These are phyloP conservation scores for Percopsis transmontana DNA, from an alignment of 2,113 vertebrate species.

Conservation along the genomic window DNA sequence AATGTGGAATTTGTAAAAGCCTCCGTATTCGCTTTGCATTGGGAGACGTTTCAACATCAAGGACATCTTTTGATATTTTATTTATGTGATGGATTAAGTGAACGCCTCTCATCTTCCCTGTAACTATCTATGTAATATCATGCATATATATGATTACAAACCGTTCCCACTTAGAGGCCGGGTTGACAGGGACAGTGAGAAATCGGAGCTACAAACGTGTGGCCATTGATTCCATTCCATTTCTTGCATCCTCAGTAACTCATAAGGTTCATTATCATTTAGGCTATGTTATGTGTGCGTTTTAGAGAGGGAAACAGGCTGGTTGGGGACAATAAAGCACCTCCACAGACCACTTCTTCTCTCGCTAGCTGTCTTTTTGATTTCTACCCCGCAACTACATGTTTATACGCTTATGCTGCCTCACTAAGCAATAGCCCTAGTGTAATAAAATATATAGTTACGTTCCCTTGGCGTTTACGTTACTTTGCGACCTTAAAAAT, in stretches of 20 bases:
- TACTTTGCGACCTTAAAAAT: no score
- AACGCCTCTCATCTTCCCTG: slow-evolving; percentile 34
- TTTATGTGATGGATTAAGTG: no score
- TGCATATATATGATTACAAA: slow-evolving; percentile 36
- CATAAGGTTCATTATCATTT: slow-evolving; percentile 16
- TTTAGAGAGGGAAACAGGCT: slow-evolving; percentile 59
- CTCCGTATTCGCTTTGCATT: no score
- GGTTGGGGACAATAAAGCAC: slow-evolving; percentile 63
- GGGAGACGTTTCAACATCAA: no score
- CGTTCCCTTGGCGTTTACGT: no score
- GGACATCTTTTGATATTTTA: no score
- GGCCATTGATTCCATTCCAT: slow-evolving; percentile 53
- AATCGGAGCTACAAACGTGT: slow-evolving; percentile 40
- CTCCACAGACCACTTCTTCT: slow-evolving; percentile 49
- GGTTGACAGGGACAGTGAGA: slow-evolving; percentile 60
- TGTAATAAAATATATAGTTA: no score
- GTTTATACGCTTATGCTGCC: slow-evolving; percentile 54
- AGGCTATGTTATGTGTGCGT: slow-evolving; percentile 48
- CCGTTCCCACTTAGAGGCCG: slow-evolving; percentile 37
- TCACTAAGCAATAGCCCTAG: no score
- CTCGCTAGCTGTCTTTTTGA: slow-evolving; percentile 64
- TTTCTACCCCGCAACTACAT: slow-evolving; percentile 52
- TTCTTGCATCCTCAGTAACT: slow-evolving; percentile 44
- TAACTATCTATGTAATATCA: slow-evolving; percentile 30
- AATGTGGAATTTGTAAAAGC: no score